phyloP scores from a whole-genome alignment of 2,888 invertebrate genomes.

The Drosophila eohydei region DNA sequence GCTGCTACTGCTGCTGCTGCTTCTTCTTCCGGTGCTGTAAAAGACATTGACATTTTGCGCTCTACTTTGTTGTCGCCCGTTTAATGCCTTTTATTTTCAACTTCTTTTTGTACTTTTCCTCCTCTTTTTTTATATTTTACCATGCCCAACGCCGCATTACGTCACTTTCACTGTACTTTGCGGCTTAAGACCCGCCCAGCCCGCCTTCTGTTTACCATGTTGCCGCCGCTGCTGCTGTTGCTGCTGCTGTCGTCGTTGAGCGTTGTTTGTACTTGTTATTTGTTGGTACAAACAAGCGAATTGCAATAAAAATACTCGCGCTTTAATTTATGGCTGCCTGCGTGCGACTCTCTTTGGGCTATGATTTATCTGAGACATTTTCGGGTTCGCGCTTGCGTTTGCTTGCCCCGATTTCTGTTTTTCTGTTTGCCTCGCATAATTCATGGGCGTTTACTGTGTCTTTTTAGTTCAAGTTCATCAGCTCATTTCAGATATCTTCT shows the following conservation, averaged over 20 bases:
- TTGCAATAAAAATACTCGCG: slow-evolving; percentile 68
- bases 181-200: slow-evolving; percentile 43
- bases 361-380: slow-evolving; percentile 65
- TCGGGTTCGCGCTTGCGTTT: slow-evolving; percentile 24
- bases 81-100: slow-evolving; percentile 62
- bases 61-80: slow-evolving; percentile 57
- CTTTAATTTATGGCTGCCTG: slow-evolving; percentile 65
- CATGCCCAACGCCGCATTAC: slow-evolving; percentile 53
- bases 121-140: slow-evolving; percentile 20
- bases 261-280: slow-evolving; percentile 59
- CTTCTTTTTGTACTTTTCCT: slow-evolving; percentile 20
- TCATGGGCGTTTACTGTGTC: slow-evolving; percentile 51
- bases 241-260: slow-evolving; percentile 18
- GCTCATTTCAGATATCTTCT: slow-evolving; percentile 25
- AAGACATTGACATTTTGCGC: slow-evolving; percentile 63
- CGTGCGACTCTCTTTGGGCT: slow-evolving; percentile 49
- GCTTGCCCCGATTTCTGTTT: slow-evolving; percentile 25
- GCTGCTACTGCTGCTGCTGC: slow-evolving; percentile 23
- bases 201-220: slow-evolving; percentile 14
- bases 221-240: slow-evolving; percentile 15
- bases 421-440: slow-evolving; percentile 50
- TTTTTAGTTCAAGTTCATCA: slow-evolving; percentile 73
- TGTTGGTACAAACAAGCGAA: slow-evolving; percentile 67
- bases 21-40: slow-evolving; percentile 38
- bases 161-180: slow-evolving; percentile 74